A percentile compares a stretch with the other conserved stretches of the same genome.
These are phyloP conservation scores for Sphaerophoria rueppellii DNA, from an alignment of 2,888 invertebrate species.

Conservation along the genomic window DNA sequence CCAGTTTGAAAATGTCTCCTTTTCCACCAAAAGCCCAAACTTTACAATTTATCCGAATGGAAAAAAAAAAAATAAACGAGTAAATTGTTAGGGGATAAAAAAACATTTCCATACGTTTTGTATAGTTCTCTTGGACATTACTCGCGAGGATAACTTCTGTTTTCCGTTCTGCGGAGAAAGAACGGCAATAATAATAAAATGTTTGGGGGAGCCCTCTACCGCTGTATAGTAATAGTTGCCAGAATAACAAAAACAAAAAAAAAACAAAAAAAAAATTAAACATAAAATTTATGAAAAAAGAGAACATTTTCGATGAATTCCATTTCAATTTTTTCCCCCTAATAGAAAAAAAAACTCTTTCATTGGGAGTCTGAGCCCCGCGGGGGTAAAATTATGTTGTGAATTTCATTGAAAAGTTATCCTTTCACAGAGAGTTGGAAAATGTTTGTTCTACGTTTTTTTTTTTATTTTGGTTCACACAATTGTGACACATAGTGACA, in stretches of 20 bases:
- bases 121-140: slow-evolving; percentile 68
- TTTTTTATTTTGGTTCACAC: slow-evolving; percentile 46
- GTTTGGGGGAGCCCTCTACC: slow-evolving; percentile 8
- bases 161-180: slow-evolving; percentile 63
- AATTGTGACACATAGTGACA: slow-evolving; percentile 68
- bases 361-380: background rate
- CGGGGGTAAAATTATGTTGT: slow-evolving; percentile 68
- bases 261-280: slow-evolving; percentile 2
- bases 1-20: slow-evolving; percentile 55
- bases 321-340: slow-evolving; percentile 45
- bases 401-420: slow-evolving; percentile 71
- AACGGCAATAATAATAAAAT: slow-evolving; percentile 72
- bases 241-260: background rate
- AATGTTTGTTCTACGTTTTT: slow-evolving; percentile 28
- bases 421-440: slow-evolving; percentile 66
- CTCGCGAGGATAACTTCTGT: slow-evolving; percentile 72
- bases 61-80: background rate
- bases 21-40: background rate
- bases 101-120: slow-evolving; percentile 69
- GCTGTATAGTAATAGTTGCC: slow-evolving; percentile 6
- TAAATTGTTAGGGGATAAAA: slow-evolving; percentile 3
- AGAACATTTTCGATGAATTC: slow-evolving; percentile 62
- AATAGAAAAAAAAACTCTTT: background rate
- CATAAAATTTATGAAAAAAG: slow-evolving; percentile 8
- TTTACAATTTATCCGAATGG: background rate